A percentile compares a stretch with the other conserved stretches of the same genome.
Conservation (phyloP, 2,888 invertebrate species). For the Cyclophora punctaria region DNA sequence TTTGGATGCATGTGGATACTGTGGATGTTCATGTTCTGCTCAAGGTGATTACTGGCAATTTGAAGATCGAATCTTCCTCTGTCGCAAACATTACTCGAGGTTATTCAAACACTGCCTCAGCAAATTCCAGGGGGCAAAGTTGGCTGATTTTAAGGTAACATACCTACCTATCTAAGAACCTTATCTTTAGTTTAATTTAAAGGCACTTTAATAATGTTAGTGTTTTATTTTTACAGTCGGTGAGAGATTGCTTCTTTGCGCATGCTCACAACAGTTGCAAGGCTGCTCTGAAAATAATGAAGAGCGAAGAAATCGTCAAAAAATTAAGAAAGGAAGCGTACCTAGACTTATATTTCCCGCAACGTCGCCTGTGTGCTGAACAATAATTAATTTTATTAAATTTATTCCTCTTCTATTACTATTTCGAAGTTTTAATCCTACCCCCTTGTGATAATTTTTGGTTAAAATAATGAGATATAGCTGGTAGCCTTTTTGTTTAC, state of each 20-base stretch:
- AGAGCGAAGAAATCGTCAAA: constrained; percentile 59
- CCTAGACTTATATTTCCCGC: constrained; percentile 62
- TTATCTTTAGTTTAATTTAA: background rate
- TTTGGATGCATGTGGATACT: constrained; percentile 57
- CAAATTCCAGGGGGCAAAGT: constrained; percentile 57
- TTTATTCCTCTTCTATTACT: background rate
- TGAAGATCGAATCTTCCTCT: constrained; percentile 62
- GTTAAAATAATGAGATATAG: background rate
- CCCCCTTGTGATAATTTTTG: background rate
- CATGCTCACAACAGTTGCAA: constrained; percentile 69
- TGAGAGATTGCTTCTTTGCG: constrained; percentile 68
- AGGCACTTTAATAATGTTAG: too few relatives aligned
- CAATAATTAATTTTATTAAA: background rate
- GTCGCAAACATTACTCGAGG: constrained; percentile 54
- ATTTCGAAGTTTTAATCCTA: background rate
- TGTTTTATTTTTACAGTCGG: constrained; percentile 41
- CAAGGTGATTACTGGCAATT: constrained; percentile 77
- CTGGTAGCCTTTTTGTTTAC: too few relatives aligned
- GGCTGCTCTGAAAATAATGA: constrained; percentile 70
- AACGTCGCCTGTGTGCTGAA: constrained; percentile 44
- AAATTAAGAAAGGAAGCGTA: constrained; percentile 68
- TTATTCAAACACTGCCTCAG: constrained; percentile 59
- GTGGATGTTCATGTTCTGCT: constrained; percentile 59
- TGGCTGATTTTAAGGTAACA: constrained; percentile 61
- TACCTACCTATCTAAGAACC: background rate